Evolutionary conservation across 2,888 invertebrate species (phyloP).

Genomic region (Lasioglossum pauxillum): DNA sequence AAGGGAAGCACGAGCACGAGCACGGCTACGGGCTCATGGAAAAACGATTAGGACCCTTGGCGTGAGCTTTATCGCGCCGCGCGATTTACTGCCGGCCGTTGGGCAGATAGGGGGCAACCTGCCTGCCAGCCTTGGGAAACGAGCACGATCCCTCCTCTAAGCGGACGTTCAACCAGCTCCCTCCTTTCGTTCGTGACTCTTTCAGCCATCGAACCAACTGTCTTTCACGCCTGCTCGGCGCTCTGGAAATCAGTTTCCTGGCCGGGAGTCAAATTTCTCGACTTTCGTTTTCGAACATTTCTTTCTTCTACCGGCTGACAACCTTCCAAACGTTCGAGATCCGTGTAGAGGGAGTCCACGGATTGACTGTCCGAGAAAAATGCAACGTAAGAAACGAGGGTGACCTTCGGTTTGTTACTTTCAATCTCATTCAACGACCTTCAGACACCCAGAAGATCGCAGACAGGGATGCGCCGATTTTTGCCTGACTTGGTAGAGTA

Average conservation of each 20-base stretch:
- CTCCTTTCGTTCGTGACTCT: not conserved
- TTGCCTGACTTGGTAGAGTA: not conserved
- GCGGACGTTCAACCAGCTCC: slow-evolving; percentile 20
- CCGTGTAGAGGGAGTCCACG: too few relatives aligned
- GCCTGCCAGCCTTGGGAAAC: slow-evolving; percentile 35
- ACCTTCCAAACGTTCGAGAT: too few relatives aligned
- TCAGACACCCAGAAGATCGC: too few relatives aligned
- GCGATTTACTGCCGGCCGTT: slow-evolving; percentile 65
- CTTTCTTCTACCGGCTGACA: too few relatives aligned
- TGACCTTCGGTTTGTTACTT: too few relatives aligned
- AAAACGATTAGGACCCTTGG: slow-evolving; percentile 75
- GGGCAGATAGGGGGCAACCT: slow-evolving; percentile 41
- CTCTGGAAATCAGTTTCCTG: not conserved
- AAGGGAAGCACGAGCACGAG: slow-evolving; percentile 15
- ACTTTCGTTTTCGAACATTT: too few relatives aligned
- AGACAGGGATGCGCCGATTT: not conserved
- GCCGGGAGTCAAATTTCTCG: too few relatives aligned
- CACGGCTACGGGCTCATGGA: slow-evolving; percentile 65
- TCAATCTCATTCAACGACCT: too few relatives aligned
- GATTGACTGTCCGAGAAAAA: too few relatives aligned
- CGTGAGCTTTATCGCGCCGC: slow-evolving; percentile 71
- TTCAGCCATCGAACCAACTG: not conserved
- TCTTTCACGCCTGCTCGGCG: not conserved
- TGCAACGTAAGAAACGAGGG: too few relatives aligned
- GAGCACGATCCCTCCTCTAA: slow-evolving; percentile 17